A percentile compares a stretch with the other conserved stretches of the same genome.
phyloP scores from a whole-genome alignment of 1,140 invertebrate genomes.

The Temnothorax nylanderi region DNA sequence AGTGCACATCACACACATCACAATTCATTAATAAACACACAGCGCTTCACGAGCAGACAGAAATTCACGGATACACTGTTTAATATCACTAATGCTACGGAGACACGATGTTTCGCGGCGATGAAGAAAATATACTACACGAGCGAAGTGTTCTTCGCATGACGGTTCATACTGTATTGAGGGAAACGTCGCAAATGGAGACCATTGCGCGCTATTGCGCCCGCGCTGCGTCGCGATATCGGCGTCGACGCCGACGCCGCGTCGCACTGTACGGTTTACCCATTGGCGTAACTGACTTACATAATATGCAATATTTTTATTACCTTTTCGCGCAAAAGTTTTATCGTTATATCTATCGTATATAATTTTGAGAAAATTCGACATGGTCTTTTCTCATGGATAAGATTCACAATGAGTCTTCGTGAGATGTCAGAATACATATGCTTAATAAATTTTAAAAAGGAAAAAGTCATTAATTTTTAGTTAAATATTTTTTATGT shows the following conservation, averaged over 20 bases:
- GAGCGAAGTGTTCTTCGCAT: not conserved
- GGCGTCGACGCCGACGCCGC: not conserved
- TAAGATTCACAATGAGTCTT: not conserved
- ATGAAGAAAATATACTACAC: not conserved
- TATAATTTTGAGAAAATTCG: not conserved
- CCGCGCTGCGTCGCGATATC: not conserved
- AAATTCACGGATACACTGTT: not conserved
- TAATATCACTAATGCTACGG: not conserved
- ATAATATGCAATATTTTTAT: not conserved
- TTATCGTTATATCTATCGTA: not conserved
- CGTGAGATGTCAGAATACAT: not conserved
- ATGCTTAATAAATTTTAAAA: not conserved
- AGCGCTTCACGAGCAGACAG: not conserved
- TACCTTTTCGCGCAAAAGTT: not conserved
- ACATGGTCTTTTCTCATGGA: not conserved
- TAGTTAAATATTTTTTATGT: not conserved
- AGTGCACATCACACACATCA: not conserved
- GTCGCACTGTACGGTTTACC: not conserved
- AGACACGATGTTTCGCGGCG: not conserved
- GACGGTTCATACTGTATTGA: conserved; percentile 22
- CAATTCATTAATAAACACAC: not conserved
- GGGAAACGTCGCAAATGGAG: not conserved
- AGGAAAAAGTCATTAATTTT: not conserved
- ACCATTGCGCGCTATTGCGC: not conserved
- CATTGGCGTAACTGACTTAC: not conserved